These are phyloP conservation scores for Bucorvus abyssinicus DNA, from an alignment of 2,797 vertebrate genomes.

Conservation along the genomic window DNA sequence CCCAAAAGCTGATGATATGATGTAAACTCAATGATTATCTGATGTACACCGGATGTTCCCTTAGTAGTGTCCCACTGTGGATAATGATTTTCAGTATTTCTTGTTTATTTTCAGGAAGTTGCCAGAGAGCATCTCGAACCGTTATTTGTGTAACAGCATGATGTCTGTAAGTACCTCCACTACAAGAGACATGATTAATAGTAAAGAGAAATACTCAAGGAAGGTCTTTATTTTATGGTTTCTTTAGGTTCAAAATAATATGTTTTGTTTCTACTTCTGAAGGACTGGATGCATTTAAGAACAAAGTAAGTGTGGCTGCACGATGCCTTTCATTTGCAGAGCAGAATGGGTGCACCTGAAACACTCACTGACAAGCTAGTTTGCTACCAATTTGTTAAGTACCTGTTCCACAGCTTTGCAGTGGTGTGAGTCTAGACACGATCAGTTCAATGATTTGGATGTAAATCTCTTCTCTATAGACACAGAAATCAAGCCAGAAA, in stretches of 20 bases:
- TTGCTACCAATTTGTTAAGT: not conserved
- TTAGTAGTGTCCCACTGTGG: not conserved
- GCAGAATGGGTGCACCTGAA: not conserved
- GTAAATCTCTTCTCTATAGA: not conserved
- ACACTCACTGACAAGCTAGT: not conserved
- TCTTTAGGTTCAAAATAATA: not conserved
- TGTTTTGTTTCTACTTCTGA: not conserved
- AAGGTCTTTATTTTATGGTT: not conserved
- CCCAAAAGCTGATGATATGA: fast-evolving
- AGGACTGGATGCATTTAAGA: not conserved
- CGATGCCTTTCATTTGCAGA: not conserved
- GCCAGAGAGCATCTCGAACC: not conserved
- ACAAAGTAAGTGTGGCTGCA: not conserved
- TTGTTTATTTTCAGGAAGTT: not conserved
- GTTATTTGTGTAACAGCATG: not conserved
- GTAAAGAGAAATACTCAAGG: not conserved
- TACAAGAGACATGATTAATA: not conserved
- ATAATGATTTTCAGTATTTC: not conserved
- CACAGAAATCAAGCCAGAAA: not conserved
- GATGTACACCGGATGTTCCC: not conserved
- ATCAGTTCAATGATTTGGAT: not conserved
- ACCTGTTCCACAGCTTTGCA: not conserved
- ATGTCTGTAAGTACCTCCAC: not conserved
- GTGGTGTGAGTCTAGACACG: not conserved
- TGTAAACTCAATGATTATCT: not conserved